A percentile compares a stretch with the other conserved stretches of the same genome.
phyloP scores from a whole-genome alignment of 92 coral and sea anemone species.

The Meandrina meandrites region DNA sequence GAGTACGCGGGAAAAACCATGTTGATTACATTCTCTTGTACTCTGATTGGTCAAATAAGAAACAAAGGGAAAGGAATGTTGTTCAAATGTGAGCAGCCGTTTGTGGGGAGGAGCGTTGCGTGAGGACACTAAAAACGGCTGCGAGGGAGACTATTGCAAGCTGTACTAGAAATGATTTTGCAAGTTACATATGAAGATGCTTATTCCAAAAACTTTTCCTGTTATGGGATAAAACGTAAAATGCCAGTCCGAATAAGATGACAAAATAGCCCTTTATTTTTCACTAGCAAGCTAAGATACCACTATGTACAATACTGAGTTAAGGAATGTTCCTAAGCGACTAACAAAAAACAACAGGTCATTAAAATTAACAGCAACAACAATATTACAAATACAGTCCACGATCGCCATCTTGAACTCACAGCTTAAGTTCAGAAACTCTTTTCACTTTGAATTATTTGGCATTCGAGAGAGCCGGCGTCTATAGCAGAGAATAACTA shows the following conservation, averaged over 20 bases:
- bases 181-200: no score
- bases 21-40: no score
- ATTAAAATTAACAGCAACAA: background rate
- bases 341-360: background rate
- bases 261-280: conserved; percentile 32
- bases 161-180: no score
- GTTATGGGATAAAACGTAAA: no score
- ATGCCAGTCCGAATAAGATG: conserved; percentile 1
- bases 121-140: no score
- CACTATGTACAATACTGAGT: conserved; percentile 2
- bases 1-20: no score
- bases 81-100: no score
- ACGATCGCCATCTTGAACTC: background rate
- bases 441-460: background rate
- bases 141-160: no score
- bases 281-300: conserved; percentile 2
- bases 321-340: background rate
- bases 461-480: background rate
- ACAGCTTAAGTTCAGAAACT: background rate
- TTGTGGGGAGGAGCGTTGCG: no score
- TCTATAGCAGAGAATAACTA: background rate
- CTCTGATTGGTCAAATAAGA: no score
- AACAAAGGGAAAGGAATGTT: no score
- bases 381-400: background rate
- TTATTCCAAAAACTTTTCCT: no score